phyloP scores from a whole-genome alignment of 2,888 invertebrate species.

The Agriopis marginaria region DNA sequence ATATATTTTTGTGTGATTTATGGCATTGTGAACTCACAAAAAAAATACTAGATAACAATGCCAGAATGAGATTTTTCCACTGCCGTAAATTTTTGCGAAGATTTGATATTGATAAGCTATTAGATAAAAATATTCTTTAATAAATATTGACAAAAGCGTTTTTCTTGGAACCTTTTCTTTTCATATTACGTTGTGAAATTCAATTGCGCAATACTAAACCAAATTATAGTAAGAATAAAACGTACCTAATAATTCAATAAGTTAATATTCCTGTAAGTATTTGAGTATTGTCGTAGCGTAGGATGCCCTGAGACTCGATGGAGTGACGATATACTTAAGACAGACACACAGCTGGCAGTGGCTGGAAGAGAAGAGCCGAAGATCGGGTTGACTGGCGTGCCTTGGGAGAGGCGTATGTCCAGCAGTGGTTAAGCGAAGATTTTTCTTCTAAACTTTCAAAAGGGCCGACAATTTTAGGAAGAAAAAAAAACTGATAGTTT shows the following conservation, averaged over 20 bases:
- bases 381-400: too few relatives aligned
- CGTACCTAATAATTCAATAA: neutral
- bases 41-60: slow-evolving; percentile 11
- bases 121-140: slow-evolving; percentile 18
- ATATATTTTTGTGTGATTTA: slow-evolving; percentile 2
- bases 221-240: neutral
- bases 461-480: too few relatives aligned
- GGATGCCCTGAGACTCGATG: too few relatives aligned
- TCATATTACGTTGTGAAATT: neutral
- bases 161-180: neutral
- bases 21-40: neutral
- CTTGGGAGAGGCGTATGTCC: too few relatives aligned
- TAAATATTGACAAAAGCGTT: slow-evolving; percentile 1
- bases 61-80: slow-evolving; percentile 14
- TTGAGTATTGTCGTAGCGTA: neutral
- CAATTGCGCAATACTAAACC: neutral
- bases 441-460: too few relatives aligned
- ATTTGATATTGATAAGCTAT: slow-evolving; percentile 16
- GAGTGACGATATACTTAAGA: too few relatives aligned
- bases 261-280: neutral
- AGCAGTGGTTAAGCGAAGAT: neutral
- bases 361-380: too few relatives aligned
- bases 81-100: neutral
- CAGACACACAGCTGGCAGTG: too few relatives aligned
- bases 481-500: neutral